Conservation (phyloP, 1,140 invertebrate species). For the Zaprionus taronus region DNA sequence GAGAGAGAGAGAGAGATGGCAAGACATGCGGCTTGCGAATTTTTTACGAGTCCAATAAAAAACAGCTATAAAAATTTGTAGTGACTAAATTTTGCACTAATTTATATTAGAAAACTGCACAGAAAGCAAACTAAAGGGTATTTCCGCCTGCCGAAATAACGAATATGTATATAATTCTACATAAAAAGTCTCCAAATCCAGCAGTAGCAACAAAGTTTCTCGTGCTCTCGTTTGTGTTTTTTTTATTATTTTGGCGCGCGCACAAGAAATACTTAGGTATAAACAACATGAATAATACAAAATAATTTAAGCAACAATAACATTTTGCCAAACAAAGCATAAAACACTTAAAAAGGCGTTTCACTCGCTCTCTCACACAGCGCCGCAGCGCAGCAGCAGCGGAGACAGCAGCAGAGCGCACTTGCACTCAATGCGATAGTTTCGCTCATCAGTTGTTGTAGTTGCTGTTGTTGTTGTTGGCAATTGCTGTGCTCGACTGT, state of each 20-base stretch:
- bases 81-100: conserved; percentile 62
- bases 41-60: conserved; percentile 54
- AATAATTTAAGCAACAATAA: conserved; percentile 80
- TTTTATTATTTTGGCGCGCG: conserved; percentile 34
- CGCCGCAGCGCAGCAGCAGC: neutral
- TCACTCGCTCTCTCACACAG: conserved; percentile 31
- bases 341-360: conserved; percentile 78
- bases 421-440: conserved; percentile 66
- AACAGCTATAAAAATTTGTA: conserved; percentile 55
- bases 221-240: neutral
- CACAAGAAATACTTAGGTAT: conserved; percentile 32
- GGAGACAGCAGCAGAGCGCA: neutral
- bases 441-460: conserved; percentile 56
- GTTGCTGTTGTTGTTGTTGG: conserved; percentile 27
- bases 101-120: conserved; percentile 47
- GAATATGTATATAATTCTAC: conserved; percentile 6
- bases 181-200: conserved; percentile 10
- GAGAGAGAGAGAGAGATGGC: conserved; percentile 9
- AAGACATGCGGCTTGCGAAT: conserved; percentile 23
- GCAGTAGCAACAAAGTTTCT: conserved; percentile 6
- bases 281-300: conserved; percentile 75
- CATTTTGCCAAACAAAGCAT: conserved; percentile 82
- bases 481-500: conserved; percentile 31
- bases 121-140: neutral
- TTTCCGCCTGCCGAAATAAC: neutral